Percentiles rank a stretch among this genome's conserved stretches.
phyloP scores from a whole-genome alignment of 1,140 invertebrate genomes.

The Caenorhabditis remanei region DNA sequence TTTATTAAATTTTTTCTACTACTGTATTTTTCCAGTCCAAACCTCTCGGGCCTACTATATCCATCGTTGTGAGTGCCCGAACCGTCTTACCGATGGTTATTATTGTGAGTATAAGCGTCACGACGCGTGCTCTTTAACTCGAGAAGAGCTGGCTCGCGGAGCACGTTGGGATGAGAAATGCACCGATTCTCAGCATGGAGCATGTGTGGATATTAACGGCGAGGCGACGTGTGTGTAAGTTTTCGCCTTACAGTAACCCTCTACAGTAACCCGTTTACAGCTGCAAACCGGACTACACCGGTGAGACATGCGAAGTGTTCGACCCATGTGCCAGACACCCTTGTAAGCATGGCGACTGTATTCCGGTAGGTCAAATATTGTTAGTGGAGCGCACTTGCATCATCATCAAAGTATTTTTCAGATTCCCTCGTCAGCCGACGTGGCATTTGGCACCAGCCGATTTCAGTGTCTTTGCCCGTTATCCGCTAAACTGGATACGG shows the following conservation, averaged over 20 bases:
- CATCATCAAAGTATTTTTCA: not conserved
- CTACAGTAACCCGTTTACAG: not conserved
- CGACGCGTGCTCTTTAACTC: conserved; percentile 24
- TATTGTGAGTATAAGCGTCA: conserved; percentile 35
- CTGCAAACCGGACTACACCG: conserved; percentile 29
- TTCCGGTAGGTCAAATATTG: not conserved
- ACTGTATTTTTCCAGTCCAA: not conserved
- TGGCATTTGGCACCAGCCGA: not conserved
- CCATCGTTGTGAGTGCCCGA: conserved; percentile 6
- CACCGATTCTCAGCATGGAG: conserved; percentile 24
- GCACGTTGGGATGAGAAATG: conserved; percentile 34
- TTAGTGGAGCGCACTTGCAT: not conserved
- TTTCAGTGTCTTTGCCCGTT: conserved; percentile 26
- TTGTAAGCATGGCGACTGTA: conserved; percentile 47
- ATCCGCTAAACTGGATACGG: conserved; percentile 3
- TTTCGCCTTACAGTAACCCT: not conserved
- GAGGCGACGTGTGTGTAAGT: conserved; percentile 25
- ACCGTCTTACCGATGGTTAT: not conserved
- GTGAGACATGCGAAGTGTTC: conserved; percentile 9
- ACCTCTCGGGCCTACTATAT: conserved; percentile 33
- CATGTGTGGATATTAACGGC: conserved; percentile 19
- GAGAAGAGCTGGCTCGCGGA: conserved; percentile 30
- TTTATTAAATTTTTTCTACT: not conserved
- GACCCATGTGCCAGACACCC: conserved; percentile 6
- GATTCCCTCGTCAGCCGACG: not conserved